phyloP scores from a whole-genome alignment of 2,888 invertebrate genomes.

The Drosophila koepferae region DNA sequence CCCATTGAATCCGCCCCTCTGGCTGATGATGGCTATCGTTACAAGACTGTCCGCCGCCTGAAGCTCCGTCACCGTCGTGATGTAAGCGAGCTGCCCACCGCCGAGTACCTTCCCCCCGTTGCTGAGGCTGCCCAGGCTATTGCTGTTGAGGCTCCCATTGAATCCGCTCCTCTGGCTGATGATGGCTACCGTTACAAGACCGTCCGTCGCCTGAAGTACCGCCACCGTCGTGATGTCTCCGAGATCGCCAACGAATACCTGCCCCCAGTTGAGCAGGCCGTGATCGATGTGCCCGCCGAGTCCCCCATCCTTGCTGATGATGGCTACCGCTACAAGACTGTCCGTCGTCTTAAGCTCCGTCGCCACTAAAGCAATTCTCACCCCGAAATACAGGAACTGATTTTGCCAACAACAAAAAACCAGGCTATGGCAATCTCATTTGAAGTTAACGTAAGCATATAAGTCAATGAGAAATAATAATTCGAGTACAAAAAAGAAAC shows the following conservation, averaged over 20 bases:
- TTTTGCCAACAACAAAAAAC: slow-evolving; percentile 37
- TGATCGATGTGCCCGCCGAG: slow-evolving; percentile 67
- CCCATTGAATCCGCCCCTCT: slow-evolving; percentile 47
- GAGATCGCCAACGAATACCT: slow-evolving; percentile 38
- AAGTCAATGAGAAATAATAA: slow-evolving; percentile 73
- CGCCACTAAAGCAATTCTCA: slow-evolving; percentile 57
- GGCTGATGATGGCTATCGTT: slow-evolving; percentile 74
- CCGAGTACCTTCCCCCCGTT: slow-evolving; percentile 74
- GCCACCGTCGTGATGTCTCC: no score
- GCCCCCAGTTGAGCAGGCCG: slow-evolving; percentile 64
- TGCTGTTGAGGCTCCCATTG: not conserved
- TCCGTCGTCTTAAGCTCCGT: slow-evolving; percentile 73
- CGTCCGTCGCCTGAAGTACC: no score
- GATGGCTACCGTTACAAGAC: no score
- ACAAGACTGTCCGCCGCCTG: slow-evolving; percentile 73
- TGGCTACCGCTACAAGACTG: slow-evolving; percentile 80
- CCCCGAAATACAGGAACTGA: slow-evolving; percentile 39
- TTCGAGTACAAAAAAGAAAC: slow-evolving; percentile 73
- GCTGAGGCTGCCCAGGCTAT: slow-evolving; percentile 40
- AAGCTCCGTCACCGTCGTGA: slow-evolving; percentile 72
- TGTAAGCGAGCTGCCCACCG: slow-evolving; percentile 62
- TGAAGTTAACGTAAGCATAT: slow-evolving; percentile 67
- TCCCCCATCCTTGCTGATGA: slow-evolving; percentile 62
- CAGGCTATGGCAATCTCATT: slow-evolving; percentile 45
- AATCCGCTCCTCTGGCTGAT: no score